phyloP scores from a whole-genome alignment of 1,140 invertebrate genomes.

The Rhynchophorus ferrugineus region DNA sequence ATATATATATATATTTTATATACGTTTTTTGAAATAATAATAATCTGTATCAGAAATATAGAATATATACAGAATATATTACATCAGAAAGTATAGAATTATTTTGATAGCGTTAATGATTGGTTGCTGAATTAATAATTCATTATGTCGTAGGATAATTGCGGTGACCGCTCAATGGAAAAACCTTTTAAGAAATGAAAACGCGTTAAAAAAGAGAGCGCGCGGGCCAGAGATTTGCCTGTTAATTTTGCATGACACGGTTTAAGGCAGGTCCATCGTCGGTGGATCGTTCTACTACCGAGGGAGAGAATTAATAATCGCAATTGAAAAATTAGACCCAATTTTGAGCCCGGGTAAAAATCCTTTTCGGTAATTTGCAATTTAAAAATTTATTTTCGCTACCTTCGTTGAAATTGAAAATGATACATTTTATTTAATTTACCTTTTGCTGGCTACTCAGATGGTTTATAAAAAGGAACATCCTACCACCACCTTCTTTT shows the following conservation, averaged over 20 bases:
- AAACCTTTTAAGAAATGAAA: conserved; percentile 55
- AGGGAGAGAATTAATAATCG: conserved; percentile 5
- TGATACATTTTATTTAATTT: too few relatives aligned
- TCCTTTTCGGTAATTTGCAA: not conserved
- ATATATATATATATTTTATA: too few relatives aligned
- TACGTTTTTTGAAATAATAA: too few relatives aligned
- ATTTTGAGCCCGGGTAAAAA: not conserved
- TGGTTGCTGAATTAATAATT: conserved; percentile 50
- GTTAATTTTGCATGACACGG: conserved; percentile 15
- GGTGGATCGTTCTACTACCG: not conserved
- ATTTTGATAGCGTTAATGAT: too few relatives aligned
- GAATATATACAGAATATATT: too few relatives aligned
- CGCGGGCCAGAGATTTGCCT: conserved; percentile 11
- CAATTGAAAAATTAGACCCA: conserved; percentile 15
- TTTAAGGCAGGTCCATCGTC: not conserved
- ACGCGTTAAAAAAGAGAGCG: conserved; percentile 41
- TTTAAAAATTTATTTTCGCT: not conserved
- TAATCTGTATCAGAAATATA: too few relatives aligned
- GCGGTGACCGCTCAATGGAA: conserved; percentile 28
- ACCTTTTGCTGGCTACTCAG: too few relatives aligned
- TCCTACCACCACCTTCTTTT: too few relatives aligned
- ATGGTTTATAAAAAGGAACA: too few relatives aligned
- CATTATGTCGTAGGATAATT: conserved; percentile 43
- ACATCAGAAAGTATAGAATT: too few relatives aligned
- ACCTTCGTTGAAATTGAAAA: too few relatives aligned